Percentiles rank a stretch among this genome's conserved stretches.
Conservation (phyloP, 2,888 invertebrate genomes). For the Baccha elongata region DNA sequence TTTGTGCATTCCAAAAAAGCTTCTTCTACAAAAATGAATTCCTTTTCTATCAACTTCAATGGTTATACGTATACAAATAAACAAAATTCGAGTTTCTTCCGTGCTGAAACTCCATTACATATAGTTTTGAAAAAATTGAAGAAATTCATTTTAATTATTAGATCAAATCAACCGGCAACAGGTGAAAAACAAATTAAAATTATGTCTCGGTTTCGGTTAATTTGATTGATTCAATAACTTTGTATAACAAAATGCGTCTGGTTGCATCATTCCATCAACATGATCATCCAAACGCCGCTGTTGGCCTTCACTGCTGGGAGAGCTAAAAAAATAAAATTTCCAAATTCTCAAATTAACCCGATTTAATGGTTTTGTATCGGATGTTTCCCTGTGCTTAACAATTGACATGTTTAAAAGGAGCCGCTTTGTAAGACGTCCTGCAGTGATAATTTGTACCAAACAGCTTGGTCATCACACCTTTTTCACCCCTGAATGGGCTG, state of each 20-base stretch:
- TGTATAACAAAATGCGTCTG: conserved; percentile 15
- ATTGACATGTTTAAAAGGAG: conserved; percentile 73
- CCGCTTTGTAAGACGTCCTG: conserved; percentile 76
- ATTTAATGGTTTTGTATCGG: conserved; percentile 47
- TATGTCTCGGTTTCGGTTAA: conserved; percentile 29
- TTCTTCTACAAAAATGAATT: too few relatives aligned
- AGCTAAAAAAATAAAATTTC: conserved; percentile 16
- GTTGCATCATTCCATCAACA: neutral
- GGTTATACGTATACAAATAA: too few relatives aligned
- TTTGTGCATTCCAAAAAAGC: too few relatives aligned
- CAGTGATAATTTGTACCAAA: conserved; percentile 76
- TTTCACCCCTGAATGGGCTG: conserved; percentile 65
- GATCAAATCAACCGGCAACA: conserved; percentile 43
- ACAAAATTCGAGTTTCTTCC: too few relatives aligned
- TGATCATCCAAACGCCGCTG: neutral
- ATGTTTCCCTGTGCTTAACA: conserved; percentile 27
- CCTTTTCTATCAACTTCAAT: too few relatives aligned
- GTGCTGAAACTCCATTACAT: too few relatives aligned
- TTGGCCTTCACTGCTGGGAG: too few relatives aligned
- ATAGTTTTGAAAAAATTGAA: too few relatives aligned
- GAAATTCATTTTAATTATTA: too few relatives aligned
- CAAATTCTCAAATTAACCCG: conserved; percentile 19
- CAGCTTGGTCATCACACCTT: conserved; percentile 76
- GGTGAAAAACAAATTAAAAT: conserved; percentile 69
- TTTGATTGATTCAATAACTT: conserved; percentile 70